These are phyloP conservation scores for Scarus forsteni DNA, from an alignment of 2,797 vertebrate species.

Conservation along the genomic window DNA sequence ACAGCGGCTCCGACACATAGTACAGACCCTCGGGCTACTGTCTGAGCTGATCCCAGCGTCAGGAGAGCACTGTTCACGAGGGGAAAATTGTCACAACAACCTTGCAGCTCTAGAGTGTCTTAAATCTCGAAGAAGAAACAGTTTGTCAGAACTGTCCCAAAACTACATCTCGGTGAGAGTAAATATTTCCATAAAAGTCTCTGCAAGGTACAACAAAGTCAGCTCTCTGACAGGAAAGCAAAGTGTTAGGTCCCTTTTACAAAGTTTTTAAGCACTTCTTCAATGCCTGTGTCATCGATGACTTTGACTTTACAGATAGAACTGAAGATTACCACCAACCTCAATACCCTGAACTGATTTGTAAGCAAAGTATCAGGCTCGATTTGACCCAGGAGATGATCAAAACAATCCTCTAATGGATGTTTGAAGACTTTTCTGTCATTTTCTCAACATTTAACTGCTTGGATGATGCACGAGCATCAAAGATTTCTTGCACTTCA, in stretches of 20 bases:
- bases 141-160: conserved; percentile 47
- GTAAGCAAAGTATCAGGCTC: conserved; percentile 28
- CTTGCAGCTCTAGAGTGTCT: conserved; percentile 43
- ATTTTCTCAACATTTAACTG: conserved; percentile 35
- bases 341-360: conserved; percentile 32
- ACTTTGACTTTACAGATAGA: not conserved
- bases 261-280: not conserved
- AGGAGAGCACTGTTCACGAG: conserved; percentile 62
- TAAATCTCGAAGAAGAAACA: conserved; percentile 54
- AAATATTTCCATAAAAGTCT: conserved; percentile 44
- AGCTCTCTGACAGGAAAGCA: conserved; percentile 19
- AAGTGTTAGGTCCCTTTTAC: not conserved
- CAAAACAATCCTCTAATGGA: conserved; percentile 36
- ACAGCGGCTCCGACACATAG: conserved; percentile 52
- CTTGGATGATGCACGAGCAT: conserved; percentile 32
- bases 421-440: conserved; percentile 42
- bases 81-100: conserved; percentile 72
- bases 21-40: conserved; percentile 63
- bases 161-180: conserved; percentile 39
- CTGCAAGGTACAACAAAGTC: conserved; percentile 20
- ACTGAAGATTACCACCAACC: conserved; percentile 13
- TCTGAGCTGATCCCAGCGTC: conserved; percentile 65
- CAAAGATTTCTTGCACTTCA: conserved; percentile 53
- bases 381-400: conserved; percentile 29
- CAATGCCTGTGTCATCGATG: not conserved